A percentile compares a stretch with the other conserved stretches of the same genome.
These are phyloP conservation scores for Pocota personata DNA, from an alignment of 2,888 invertebrate species.

Conservation along the genomic window DNA sequence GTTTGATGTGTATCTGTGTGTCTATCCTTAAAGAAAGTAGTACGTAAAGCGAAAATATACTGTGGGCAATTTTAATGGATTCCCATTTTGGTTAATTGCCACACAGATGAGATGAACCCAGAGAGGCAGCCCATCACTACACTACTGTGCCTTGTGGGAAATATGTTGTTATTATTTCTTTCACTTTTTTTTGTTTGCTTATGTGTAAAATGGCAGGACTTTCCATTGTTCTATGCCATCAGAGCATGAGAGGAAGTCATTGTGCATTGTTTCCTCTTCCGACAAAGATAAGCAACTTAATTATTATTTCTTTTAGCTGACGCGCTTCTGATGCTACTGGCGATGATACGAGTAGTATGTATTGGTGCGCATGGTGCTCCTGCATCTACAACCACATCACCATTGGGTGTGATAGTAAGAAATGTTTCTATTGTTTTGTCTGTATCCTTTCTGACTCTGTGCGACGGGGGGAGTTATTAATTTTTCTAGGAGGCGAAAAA, in stretches of 20 bases:
- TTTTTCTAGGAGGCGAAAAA: neutral
- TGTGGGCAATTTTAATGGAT: conserved; percentile 73
- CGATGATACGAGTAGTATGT: conserved; percentile 5
- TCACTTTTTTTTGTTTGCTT: neutral
- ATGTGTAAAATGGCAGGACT: conserved; percentile 46
- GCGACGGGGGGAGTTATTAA: conserved; percentile 42
- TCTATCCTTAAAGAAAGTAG: conserved; percentile 27
- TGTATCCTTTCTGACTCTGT: neutral
- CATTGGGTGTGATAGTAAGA: conserved; percentile 8
- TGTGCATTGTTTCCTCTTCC: conserved; percentile 41
- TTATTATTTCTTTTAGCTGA: conserved; percentile 60
- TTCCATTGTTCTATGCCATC: conserved; percentile 33
- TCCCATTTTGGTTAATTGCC: conserved; percentile 73
- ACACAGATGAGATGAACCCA: conserved; percentile 51
- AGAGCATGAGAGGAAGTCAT: conserved; percentile 27
- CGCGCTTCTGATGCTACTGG: conserved; percentile 9
- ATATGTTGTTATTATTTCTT: conserved; percentile 40
- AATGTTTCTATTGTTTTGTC: conserved; percentile 9
- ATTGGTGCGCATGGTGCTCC: neutral
- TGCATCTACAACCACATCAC: neutral
- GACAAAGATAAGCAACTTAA: conserved; percentile 67
- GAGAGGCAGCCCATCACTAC: conserved; percentile 6
- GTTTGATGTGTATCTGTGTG: neutral
- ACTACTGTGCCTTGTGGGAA: conserved; percentile 47
- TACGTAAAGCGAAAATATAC: conserved; percentile 53